These are phyloP conservation scores for Syrrhaptes paradoxus DNA, from an alignment of 2,113 vertebrate species.

Conservation along the genomic window DNA sequence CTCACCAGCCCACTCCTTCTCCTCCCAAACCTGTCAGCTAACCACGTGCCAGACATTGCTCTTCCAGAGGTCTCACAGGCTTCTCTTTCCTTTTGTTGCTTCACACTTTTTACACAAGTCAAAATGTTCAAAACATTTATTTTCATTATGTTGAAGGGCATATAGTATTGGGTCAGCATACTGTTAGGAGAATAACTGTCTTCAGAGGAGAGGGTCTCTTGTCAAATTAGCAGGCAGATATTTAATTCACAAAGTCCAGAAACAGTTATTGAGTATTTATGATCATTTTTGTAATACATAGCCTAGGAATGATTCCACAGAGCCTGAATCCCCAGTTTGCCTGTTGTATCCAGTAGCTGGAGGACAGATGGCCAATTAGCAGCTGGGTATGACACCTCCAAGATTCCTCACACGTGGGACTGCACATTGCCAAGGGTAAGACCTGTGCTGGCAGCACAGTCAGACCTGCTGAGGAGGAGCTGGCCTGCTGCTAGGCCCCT, in stretches of 20 bases:
- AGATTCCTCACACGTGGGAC: not conserved
- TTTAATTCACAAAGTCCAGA: not conserved
- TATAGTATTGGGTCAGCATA: not conserved
- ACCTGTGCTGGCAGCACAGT: not conserved
- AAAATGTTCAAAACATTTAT: not conserved
- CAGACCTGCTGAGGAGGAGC: not conserved
- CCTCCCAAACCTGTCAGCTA: not conserved
- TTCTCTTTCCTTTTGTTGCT: not conserved
- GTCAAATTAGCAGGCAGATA: not conserved
- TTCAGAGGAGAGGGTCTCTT: not conserved
- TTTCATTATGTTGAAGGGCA: not conserved
- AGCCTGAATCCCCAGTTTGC: not conserved
- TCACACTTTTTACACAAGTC: not conserved
- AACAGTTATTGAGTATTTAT: not conserved
- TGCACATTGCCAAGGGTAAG: not conserved
- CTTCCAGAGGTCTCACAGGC: not conserved
- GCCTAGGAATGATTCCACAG: not conserved
- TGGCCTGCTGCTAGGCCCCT: not conserved
- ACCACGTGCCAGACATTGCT: not conserved
- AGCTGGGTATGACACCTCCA: not conserved
- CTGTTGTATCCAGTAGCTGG: not conserved
- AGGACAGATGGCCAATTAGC: not conserved
- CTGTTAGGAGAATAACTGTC: not conserved
- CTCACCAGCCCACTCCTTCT: not conserved
- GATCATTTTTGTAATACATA: not conserved